Conservation (phyloP, 2,888 invertebrate genomes). For the Yponomeuta evonymella region DNA sequence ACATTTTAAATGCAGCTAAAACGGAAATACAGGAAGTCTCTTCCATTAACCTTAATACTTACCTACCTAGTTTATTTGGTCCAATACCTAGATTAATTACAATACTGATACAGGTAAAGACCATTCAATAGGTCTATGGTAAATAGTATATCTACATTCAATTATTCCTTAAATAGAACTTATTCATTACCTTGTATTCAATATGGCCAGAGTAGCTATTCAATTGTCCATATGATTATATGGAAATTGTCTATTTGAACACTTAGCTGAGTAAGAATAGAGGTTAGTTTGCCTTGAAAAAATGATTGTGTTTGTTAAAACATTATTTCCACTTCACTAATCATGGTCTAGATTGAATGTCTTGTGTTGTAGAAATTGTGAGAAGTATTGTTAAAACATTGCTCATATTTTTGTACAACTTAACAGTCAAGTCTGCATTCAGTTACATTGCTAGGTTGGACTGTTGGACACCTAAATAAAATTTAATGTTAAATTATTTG, state of each 20-base stretch:
- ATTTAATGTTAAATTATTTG: too few species aligned
- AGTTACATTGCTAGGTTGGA: too few species aligned
- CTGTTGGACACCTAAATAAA: too few species aligned
- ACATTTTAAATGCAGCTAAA: background rate
- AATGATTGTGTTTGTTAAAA: background rate
- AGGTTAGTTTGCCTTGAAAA: background rate
- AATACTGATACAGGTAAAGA: background rate
- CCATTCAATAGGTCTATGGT: background rate
- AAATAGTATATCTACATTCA: background rate
- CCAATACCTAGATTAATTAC: too few species aligned
- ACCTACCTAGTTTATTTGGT: too few species aligned
- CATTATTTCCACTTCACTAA: slow-evolving; percentile 1
- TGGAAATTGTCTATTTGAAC: background rate
- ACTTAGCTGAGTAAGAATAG: background rate
- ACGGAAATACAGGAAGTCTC: background rate
- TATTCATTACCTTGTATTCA: background rate
- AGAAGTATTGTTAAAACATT: background rate
- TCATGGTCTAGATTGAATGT: background rate
- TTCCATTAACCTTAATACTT: too few species aligned
- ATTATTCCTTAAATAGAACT: background rate
- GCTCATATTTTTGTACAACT: background rate
- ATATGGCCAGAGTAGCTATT: background rate
- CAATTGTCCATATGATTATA: background rate
- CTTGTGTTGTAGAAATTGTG: background rate
- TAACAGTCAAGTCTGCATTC: too few species aligned